These are phyloP conservation scores for Rhyacophila brunnea DNA, from an alignment of 1,140 invertebrate species.

Conservation along the genomic window DNA sequence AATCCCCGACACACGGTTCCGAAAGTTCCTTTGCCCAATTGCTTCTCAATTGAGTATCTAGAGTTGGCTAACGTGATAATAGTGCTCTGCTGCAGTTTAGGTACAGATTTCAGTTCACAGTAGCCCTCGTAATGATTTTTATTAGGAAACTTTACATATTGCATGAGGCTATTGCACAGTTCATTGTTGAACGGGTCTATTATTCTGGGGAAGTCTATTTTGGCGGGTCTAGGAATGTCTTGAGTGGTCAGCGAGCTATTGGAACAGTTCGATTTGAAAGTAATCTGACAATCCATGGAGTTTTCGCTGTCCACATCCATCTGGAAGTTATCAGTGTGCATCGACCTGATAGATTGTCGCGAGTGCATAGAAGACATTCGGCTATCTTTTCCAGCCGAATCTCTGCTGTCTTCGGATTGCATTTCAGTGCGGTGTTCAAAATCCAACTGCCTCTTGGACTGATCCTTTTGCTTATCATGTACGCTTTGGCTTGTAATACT, in stretches of 20 bases:
- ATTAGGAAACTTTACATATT: conserved; percentile 58
- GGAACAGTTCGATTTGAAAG: conserved; percentile 50
- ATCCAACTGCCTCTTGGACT: conserved; percentile 51
- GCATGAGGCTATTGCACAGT: conserved; percentile 52
- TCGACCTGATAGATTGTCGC: conserved; percentile 40
- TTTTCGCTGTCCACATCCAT: conserved; percentile 56
- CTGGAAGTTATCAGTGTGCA: conserved; percentile 40
- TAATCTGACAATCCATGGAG: conserved; percentile 49
- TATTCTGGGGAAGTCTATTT: conserved; percentile 49
- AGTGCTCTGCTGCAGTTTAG: conserved; percentile 46
- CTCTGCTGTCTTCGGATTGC: conserved; percentile 52
- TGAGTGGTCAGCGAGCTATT: conserved; percentile 50
- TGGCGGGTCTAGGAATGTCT: conserved; percentile 50
- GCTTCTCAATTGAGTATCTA: conserved; percentile 66
- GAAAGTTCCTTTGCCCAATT: conserved; percentile 73
- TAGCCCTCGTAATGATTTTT: conserved; percentile 53
- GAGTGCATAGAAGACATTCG: conserved; percentile 50
- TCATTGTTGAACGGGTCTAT: conserved; percentile 60
- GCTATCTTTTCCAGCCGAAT: conserved; percentile 53
- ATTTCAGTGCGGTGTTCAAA: conserved; percentile 49
- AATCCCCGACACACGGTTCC: conserved; percentile 67
- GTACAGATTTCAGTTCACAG: conserved; percentile 45
- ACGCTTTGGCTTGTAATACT: conserved; percentile 41
- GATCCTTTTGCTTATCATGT: conserved; percentile 50
- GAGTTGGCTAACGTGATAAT: conserved; percentile 45